Evolutionary conservation across 2,113 vertebrate genomes (phyloP).

Genomic region (Sakesphorus luctuosus): DNA sequence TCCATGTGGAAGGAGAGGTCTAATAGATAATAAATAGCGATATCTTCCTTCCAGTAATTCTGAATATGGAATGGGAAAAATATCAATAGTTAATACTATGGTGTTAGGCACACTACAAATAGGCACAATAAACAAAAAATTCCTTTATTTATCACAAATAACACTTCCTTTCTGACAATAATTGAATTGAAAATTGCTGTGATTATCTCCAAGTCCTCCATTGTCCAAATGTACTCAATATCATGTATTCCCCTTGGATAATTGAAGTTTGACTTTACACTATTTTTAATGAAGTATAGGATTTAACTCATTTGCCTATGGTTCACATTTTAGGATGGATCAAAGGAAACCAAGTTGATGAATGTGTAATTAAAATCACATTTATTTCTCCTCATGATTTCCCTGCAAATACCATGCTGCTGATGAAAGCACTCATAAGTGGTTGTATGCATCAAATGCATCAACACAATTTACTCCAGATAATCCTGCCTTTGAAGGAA

Average conservation of each 20-base stretch:
- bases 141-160: constrained; percentile 5
- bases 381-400: constrained; percentile 43
- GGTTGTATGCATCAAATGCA: not conserved
- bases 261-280: constrained; percentile 36
- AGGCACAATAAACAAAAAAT: not conserved
- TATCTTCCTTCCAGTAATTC: not conserved
- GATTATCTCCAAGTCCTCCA: not conserved
- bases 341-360: constrained; percentile 41
- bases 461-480: not conserved
- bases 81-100: not conserved
- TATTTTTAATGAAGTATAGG: constrained; percentile 48
- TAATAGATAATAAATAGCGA: not conserved
- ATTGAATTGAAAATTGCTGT: constrained; percentile 24
- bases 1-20: not conserved
- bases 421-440: constrained; percentile 5
- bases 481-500: constrained; percentile 36
- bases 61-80: not conserved
- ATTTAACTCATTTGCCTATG: constrained; percentile 35
- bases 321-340: constrained; percentile 41
- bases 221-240: not conserved
- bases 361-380: constrained; percentile 49
- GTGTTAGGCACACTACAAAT: not conserved
- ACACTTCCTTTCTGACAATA: not conserved
- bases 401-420: not conserved
- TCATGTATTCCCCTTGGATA: not conserved